Evolutionary conservation across 2,888 invertebrate species (phyloP).

Genomic region (Cecidostiba fungosa): DNA sequence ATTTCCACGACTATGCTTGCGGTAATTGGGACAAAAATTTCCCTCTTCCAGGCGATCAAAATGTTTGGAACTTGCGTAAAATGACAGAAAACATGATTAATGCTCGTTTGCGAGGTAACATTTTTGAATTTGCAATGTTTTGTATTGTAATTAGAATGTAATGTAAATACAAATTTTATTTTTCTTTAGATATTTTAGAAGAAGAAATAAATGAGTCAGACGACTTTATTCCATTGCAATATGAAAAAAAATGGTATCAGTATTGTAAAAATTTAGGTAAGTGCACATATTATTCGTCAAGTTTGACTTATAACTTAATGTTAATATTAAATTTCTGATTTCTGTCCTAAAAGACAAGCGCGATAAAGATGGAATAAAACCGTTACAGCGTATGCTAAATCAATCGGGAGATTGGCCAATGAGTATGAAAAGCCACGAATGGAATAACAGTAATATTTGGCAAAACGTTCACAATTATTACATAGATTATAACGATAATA

Average conservation of each 20-base stretch:
- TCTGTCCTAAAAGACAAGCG: slow-evolving; percentile 72
- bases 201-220: slow-evolving; percentile 43
- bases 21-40: slow-evolving; percentile 66
- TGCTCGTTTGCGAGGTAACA: slow-evolving; percentile 2
- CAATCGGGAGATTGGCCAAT: slow-evolving; percentile 64
- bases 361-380: slow-evolving; percentile 83
- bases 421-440: slow-evolving; percentile 43
- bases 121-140: neutral
- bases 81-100: neutral
- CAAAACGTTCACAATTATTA: slow-evolving; percentile 26
- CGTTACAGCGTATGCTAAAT: slow-evolving; percentile 82
- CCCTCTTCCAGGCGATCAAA: neutral
- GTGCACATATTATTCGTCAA: neutral
- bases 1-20: slow-evolving; percentile 79
- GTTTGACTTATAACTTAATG: neutral
- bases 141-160: neutral
- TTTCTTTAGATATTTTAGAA: slow-evolving; percentile 55
- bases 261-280: slow-evolving; percentile 62
- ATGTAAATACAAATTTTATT: neutral
- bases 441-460: slow-evolving; percentile 69
- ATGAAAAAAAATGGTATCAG: slow-evolving; percentile 57
- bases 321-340: neutral
- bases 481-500: neutral
- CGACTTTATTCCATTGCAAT: slow-evolving; percentile 54
- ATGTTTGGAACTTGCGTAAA: neutral